Conservation (phyloP, 2,113 vertebrate genomes). For the Psilopsiagon aymara region DNA sequence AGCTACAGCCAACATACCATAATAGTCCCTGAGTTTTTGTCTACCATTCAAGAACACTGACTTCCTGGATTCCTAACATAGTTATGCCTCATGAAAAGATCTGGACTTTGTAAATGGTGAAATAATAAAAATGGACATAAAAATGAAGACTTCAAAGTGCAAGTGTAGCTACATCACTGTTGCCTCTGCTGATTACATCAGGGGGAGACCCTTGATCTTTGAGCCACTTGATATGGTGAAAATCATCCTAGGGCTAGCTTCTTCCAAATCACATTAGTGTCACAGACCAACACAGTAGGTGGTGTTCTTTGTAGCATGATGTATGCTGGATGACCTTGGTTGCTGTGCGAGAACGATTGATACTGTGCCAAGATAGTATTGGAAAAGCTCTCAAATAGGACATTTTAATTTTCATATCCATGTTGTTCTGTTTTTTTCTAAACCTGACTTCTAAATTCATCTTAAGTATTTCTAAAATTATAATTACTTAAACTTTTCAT, state of each 20-base stretch:
- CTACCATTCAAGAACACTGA: neutral
- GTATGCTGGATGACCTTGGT: neutral
- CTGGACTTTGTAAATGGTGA: neutral
- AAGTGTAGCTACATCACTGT: rapidly evolving
- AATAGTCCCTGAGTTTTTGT: neutral
- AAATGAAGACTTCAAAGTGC: neutral
- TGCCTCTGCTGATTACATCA: neutral
- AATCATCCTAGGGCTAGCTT: neutral
- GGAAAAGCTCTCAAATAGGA: neutral
- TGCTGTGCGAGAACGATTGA: neutral
- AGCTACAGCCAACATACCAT: neutral
- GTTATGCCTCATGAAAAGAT: neutral
- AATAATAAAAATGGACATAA: neutral
- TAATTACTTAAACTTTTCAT: neutral
- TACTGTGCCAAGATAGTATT: neutral
- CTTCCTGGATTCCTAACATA: neutral
- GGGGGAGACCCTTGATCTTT: neutral
- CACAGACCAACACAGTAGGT: neutral
- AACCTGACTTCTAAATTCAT: neutral
- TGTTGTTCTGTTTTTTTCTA: neutral
- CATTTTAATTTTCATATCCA: neutral
- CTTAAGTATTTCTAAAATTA: neutral
- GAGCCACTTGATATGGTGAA: neutral
- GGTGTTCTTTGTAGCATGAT: neutral
- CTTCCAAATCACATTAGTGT: neutral